phyloP scores from a whole-genome alignment of 2,113 vertebrate species.

The Cyrtonyx montezumae region DNA sequence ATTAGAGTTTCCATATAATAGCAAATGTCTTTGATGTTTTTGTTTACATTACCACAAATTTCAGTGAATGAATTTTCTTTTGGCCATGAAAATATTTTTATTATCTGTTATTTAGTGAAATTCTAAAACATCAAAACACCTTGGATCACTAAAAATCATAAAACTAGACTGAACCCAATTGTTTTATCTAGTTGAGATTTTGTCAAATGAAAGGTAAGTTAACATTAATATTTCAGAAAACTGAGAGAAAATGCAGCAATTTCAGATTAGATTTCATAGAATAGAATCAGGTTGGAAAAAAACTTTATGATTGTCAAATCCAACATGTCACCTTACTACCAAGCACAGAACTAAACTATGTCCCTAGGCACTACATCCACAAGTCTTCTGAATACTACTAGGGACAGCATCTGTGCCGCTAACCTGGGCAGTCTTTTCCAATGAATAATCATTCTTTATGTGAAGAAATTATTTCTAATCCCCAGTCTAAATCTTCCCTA shows the following conservation, averaged over 20 bases:
- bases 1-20: not conserved
- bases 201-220: not conserved
- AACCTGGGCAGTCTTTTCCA: not conserved
- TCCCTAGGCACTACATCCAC: not conserved
- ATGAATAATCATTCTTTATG: not conserved
- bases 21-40: not conserved
- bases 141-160: not conserved
- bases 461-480: not conserved
- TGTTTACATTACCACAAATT: not conserved
- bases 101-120: not conserved
- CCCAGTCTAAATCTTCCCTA: not conserved
- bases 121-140: not conserved
- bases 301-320: not conserved
- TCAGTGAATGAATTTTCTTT: not conserved
- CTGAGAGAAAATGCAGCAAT: not conserved
- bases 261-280: not conserved
- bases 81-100: not conserved
- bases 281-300: not conserved
- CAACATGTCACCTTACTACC: not conserved
- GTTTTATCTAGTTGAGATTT: not conserved
- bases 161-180: not conserved
- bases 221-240: not conserved
- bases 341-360: not conserved
- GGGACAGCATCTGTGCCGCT: not conserved
- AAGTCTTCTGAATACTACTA: not conserved